Evolutionary conservation across 92 coral and sea anemone genomes (phyloP).

Genomic region (Zoanthus sansibaricus): DNA sequence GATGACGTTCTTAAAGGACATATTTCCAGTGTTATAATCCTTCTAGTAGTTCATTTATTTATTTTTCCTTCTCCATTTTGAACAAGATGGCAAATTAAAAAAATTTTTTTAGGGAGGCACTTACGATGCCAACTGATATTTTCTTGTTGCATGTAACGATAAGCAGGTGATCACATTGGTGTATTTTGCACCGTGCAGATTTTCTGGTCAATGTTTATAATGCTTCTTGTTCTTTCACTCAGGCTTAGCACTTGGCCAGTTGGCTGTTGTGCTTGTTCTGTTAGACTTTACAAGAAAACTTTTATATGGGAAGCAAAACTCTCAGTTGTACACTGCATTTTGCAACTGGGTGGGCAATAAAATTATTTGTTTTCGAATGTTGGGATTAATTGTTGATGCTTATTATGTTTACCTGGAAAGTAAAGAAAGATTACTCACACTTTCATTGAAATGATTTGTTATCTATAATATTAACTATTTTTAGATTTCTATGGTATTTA

Average conservation of each 20-base stretch:
- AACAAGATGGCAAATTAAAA: too few relatives aligned
- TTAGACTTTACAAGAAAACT: slow-evolving; percentile 66
- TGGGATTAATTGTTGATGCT: slow-evolving; percentile 65
- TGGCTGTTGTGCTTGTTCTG: slow-evolving; percentile 58
- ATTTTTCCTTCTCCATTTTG: too few relatives aligned
- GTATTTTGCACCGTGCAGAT: too few relatives aligned
- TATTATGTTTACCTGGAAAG: slow-evolving; percentile 59
- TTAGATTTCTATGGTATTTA: slow-evolving; percentile 64
- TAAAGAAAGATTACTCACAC: slow-evolving; percentile 61
- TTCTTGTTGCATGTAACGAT: too few relatives aligned
- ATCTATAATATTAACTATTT: slow-evolving; percentile 42
- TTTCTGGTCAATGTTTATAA: too few relatives aligned
- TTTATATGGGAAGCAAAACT: slow-evolving; percentile 61
- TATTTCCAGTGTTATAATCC: too few relatives aligned
- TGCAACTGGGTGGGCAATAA: slow-evolving; percentile 54
- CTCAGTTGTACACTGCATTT: slow-evolving; percentile 55
- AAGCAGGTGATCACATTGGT: too few relatives aligned
- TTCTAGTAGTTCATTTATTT: too few relatives aligned
- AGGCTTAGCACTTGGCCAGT: slow-evolving; percentile 53
- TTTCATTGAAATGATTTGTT: slow-evolving; percentile 61
- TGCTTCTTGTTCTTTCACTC: neutral
- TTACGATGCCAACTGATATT: too few relatives aligned
- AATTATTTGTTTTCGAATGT: slow-evolving; percentile 68
- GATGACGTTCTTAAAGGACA: too few relatives aligned
- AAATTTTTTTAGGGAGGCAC: too few relatives aligned